Conservation (phyloP, 2,797 vertebrate species). For the Acanthurus lineatus region DNA sequence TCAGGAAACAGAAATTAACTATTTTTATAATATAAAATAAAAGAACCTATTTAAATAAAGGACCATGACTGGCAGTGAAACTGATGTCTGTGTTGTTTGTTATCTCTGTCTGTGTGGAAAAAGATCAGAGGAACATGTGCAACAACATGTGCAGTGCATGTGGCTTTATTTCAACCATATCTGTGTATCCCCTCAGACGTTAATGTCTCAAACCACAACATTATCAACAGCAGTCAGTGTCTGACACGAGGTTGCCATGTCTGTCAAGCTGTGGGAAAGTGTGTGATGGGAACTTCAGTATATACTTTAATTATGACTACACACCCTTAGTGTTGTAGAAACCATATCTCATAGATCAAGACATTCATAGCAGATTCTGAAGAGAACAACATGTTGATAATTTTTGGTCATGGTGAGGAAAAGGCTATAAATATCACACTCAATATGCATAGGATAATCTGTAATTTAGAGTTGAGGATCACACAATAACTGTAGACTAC, state of each 20-base stretch:
- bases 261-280: conserved; percentile 50
- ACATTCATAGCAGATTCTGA: not conserved
- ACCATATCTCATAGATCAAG: conserved; percentile 1
- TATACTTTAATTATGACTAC: conserved; percentile 4
- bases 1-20: not conserved
- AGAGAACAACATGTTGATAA: not conserved
- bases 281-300: conserved; percentile 29
- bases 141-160: conserved; percentile 11
- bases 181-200: conserved; percentile 21
- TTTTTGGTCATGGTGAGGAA: not conserved
- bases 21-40: conserved; percentile 14
- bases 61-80: conserved; percentile 22
- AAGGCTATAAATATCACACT: not conserved
- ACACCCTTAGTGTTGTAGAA: not conserved
- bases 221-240: conserved; percentile 45
- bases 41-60: not conserved
- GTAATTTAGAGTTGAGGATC: not conserved
- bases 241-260: conserved; percentile 57
- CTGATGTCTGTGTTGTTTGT: conserved; percentile 32
- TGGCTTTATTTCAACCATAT: conserved; percentile 35
- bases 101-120: conserved; percentile 1
- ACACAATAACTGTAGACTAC: not conserved
- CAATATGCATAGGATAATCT: not conserved
- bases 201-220: conserved; percentile 52
- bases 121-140: conserved; percentile 13